A percentile compares a stretch with the other conserved stretches of the same genome.
Evolutionary conservation across 2,797 vertebrate genomes (phyloP).

Genomic region (Spea hammondii): DNA sequence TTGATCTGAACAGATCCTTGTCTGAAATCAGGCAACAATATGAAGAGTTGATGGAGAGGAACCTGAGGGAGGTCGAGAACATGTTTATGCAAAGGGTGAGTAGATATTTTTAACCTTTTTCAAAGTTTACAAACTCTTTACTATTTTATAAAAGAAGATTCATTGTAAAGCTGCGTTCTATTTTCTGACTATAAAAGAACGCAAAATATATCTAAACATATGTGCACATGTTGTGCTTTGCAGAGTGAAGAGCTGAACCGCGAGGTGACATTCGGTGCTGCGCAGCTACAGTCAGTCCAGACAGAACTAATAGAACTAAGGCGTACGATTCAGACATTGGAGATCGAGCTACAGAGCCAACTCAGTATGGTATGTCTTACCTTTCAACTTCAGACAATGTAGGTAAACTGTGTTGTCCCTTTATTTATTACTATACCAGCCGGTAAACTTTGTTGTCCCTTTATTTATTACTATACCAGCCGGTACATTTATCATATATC

Average conservation of each 20-base stretch:
- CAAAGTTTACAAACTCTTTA: no score
- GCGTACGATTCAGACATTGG: constrained; percentile 63
- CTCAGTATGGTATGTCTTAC: constrained; percentile 61
- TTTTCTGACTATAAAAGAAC: no score
- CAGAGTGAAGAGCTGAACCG: constrained; percentile 57
- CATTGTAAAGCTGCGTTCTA: no score
- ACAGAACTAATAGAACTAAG: constrained; percentile 56
- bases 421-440: no score
- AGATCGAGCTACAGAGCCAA: constrained; percentile 62
- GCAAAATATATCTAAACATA: no score
- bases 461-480: no score
- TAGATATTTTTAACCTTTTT: not conserved
- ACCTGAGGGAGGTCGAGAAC: constrained; percentile 77
- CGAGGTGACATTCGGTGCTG: constrained; percentile 55
- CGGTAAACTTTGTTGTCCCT: no score
- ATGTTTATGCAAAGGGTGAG: constrained; percentile 81
- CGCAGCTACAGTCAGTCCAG: constrained; percentile 64
- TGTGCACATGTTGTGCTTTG: not conserved
- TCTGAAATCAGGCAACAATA: constrained; percentile 79
- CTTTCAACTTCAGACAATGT: no score
- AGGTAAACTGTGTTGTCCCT: no score
- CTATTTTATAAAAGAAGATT: no score
- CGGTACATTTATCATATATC: no score
- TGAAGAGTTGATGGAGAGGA: constrained; percentile 75
- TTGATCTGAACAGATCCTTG: constrained; percentile 74